A percentile compares a stretch with the other conserved stretches of the same genome.
These are phyloP conservation scores for Agelas oroides DNA, from an alignment of 37 sponge, comb jelly and placozoan genomes.

Conservation along the genomic window DNA sequence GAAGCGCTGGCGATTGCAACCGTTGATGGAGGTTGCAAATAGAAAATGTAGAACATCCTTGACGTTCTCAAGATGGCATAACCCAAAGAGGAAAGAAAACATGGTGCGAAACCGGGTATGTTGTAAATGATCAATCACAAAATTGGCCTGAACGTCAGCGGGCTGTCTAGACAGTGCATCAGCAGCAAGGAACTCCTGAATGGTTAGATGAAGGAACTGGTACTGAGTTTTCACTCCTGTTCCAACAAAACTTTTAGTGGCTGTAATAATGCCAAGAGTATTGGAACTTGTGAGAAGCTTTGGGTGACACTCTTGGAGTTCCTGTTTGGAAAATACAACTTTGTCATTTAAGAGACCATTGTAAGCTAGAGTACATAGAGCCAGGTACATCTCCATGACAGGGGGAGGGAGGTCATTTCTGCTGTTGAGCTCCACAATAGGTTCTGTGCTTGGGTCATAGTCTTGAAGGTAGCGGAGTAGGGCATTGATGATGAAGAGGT, in stretches of 20 bases:
- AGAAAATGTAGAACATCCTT: no score
- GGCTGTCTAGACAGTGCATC: not conserved
- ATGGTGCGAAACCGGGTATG: no score
- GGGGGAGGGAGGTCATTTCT: not conserved
- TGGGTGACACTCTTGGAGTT: not conserved
- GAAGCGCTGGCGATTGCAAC: no score
- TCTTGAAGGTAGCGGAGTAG: not conserved
- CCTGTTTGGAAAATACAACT: not conserved
- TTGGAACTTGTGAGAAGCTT: not conserved
- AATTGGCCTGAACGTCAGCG: not conserved
- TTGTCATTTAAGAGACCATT: not conserved
- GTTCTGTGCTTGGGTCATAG: not conserved
- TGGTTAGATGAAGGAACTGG: slow-evolving; percentile 8
- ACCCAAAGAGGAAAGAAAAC: no score
- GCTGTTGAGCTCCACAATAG: not conserved
- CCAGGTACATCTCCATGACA: not conserved
- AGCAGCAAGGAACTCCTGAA: not conserved
- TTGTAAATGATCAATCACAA: no score
- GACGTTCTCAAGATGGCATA: no score
- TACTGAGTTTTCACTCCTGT: not conserved
- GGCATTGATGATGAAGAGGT: not conserved
- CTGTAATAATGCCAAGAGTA: not conserved
- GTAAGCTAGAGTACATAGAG: not conserved
- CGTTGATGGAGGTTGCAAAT: no score
- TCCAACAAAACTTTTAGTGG: not conserved